Conservation (phyloP, 2,797 vertebrate species). For the Artibeus lituratus region DNA sequence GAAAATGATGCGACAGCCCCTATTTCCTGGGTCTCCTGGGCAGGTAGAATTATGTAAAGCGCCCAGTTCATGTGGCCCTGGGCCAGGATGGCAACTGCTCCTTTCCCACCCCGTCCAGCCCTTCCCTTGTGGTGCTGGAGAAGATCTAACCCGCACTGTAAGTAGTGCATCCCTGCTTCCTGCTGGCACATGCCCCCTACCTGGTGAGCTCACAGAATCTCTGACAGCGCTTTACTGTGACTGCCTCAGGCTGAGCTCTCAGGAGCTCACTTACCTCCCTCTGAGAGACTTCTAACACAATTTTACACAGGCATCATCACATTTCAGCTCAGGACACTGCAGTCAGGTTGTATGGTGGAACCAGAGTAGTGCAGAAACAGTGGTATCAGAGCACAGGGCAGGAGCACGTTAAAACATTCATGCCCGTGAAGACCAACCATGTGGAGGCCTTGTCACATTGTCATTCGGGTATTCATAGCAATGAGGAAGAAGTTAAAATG, state of each 20-base stretch:
- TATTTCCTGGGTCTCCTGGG: not conserved
- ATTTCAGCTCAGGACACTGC: not conserved
- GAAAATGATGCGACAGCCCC: not conserved
- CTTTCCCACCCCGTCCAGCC: not conserved
- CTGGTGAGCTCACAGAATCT: not conserved
- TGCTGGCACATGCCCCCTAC: rapidly evolving
- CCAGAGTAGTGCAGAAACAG: not conserved
- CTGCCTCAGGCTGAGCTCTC: not conserved
- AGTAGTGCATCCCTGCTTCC: not conserved
- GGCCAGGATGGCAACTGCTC: not conserved
- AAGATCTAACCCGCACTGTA: not conserved
- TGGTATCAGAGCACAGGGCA: not conserved
- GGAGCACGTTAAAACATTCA: not conserved
- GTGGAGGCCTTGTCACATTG: not conserved
- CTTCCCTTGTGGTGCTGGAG: not conserved
- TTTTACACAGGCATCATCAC: not conserved
- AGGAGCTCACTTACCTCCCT: not conserved
- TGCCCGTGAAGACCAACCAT: not conserved
- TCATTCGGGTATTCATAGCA: too few relatives aligned
- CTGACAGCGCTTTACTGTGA: not conserved
- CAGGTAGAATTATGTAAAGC: not conserved
- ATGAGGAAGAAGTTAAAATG: not conserved
- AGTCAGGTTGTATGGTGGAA: not conserved
- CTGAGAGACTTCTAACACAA: not conserved
- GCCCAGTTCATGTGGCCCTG: not conserved